These are phyloP conservation scores for Drosophila chauvacae DNA, from an alignment of 1,140 invertebrate species.

Conservation along the genomic window DNA sequence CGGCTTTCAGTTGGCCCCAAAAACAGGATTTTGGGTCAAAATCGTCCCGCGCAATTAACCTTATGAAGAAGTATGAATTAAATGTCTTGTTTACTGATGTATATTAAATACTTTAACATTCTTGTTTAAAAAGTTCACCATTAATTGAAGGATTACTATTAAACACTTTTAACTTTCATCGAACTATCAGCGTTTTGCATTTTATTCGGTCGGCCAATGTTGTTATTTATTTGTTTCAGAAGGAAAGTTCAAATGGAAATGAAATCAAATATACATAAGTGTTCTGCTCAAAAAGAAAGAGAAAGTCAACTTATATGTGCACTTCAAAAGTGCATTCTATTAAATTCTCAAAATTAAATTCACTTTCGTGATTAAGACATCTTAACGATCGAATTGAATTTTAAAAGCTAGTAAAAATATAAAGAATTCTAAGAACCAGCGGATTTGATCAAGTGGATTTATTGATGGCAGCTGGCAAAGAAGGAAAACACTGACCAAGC, in stretches of 20 bases:
- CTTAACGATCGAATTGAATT: neutral
- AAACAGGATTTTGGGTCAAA: conserved; percentile 77
- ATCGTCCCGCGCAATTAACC: conserved; percentile 50
- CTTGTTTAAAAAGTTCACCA: neutral
- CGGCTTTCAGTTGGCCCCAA: conserved; percentile 63
- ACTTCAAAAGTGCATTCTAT: neutral
- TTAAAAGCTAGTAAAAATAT: too few relatives aligned
- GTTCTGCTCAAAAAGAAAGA: too few relatives aligned
- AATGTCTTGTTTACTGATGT: conserved; percentile 1
- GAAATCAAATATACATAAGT: neutral
- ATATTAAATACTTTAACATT: conserved; percentile 1
- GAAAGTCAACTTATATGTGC: neutral
- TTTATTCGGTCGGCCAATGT: too few relatives aligned
- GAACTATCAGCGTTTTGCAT: too few relatives aligned
- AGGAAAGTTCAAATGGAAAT: neutral
- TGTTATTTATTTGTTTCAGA: neutral
- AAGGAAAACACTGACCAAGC: too few relatives aligned
- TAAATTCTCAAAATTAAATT: neutral
- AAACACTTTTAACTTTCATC: too few relatives aligned
- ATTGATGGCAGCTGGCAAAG: too few relatives aligned
- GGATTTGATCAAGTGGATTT: too few relatives aligned
- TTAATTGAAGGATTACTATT: neutral
- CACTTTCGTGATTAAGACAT: too few relatives aligned
- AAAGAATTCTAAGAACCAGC: too few relatives aligned
- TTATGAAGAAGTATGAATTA: neutral